Base-by-base conservation (phyloP, 2,888 invertebrate species). In the Tenthredo distinguenda region DNA sequence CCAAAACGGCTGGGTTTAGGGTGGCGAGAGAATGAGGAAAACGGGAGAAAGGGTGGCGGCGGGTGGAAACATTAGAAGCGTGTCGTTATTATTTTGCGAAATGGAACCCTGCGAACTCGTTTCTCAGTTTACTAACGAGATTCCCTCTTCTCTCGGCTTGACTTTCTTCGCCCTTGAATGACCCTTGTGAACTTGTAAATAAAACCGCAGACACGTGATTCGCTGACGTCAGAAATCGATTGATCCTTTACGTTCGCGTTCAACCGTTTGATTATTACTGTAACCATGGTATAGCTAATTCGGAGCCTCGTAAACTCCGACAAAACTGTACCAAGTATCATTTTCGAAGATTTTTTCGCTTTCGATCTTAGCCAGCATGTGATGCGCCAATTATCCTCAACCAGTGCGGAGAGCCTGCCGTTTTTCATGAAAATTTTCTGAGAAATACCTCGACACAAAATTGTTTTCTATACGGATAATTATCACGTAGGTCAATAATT, bases 221-320 rank as follows among this genome's bases (percentile, higher is more conserved):
- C 34, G 31, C 34, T 55, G 77, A 77, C 77, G 77, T 77, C 47
- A 55, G 77, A 77, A 77, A 31, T 77, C 77, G 77, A 77, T 77
- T 37, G 31, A 55, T 55, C 43, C 18, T 74, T 74, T n/a, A 12
- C 40, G 21, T 74, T 37, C 71, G 15, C 43, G 43, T 21, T 21
- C 72, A 10, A 26, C 21, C 12, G 43, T 74, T 74, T 74, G 40
- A 74, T 43, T 40, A 43, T 43, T 74, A n/a, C 72, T 21, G 21
- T 68, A 74, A 10, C 72, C n/a, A 43, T 74, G 34, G 68, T 68
- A 34, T 68, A 26, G 6, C 34, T 7, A 15, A 34, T 34, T 34
- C 34, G 12, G 26, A 62, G 12, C 26, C 62, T 2, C 9, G 26
- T 26, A 26, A 62, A 21, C 62, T 62, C 62, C 12, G 12, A 10